Evolutionary conservation across 2,113 vertebrate genomes (phyloP).

Genomic region (Camelus bactrianus): DNA sequence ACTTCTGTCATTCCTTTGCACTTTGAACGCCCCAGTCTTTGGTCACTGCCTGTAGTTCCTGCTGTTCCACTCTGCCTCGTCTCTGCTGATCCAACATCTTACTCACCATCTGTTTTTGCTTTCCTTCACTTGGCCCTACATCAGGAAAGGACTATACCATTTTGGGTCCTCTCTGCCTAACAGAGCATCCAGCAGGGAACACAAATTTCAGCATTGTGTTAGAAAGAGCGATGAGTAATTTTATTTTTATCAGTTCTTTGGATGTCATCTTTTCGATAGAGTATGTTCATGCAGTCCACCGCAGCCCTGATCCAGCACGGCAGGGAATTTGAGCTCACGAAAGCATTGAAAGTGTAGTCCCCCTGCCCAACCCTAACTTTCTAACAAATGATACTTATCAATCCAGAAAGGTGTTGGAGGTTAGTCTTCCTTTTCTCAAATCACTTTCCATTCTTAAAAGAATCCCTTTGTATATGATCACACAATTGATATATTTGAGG

Average conservation of each 20-base stretch:
- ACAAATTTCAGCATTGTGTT: accelerated
- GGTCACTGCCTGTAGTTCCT: no score
- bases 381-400: background rate
- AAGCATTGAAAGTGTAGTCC: accelerated
- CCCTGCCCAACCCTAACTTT: background rate
- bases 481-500: background rate
- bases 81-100: background rate
- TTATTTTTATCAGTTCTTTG: background rate
- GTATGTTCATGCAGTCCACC: background rate
- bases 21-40: background rate
- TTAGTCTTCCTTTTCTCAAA: background rate
- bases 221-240: background rate
- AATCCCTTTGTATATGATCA: background rate
- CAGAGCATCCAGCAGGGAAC: background rate
- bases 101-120: background rate
- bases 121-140: accelerated
- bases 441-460: constrained; percentile 77
- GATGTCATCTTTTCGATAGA: background rate
- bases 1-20: background rate
- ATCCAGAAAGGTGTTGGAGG: background rate
- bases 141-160: accelerated
- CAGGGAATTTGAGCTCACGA: background rate
- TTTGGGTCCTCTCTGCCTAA: background rate
- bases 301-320: background rate
- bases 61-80: accelerated